phyloP scores from a whole-genome alignment of 2,888 invertebrate species.

The Tanypteryx hageni region DNA sequence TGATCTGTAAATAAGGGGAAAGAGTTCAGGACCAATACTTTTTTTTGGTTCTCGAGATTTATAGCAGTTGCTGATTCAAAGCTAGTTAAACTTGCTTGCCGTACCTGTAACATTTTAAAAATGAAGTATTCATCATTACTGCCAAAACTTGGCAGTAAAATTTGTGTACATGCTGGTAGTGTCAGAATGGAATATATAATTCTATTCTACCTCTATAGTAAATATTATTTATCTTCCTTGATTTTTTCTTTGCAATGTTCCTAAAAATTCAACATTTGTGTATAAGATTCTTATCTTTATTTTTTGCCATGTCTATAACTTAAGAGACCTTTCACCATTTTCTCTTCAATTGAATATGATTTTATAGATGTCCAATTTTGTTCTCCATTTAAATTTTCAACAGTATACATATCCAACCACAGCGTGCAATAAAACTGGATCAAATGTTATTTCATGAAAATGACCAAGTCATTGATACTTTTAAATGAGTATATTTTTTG shows the following conservation, averaged over 20 bases:
- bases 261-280: not conserved
- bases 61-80: constrained; percentile 31
- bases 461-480: not conserved
- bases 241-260: not conserved
- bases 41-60: constrained; percentile 33
- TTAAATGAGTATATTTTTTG: not conserved
- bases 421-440: not conserved
- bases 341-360: no score
- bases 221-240: constrained; percentile 27
- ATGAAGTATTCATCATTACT: not conserved
- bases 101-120: constrained; percentile 50
- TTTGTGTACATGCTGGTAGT: constrained; percentile 55
- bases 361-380: not conserved
- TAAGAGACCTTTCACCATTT: no score
- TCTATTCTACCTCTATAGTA: constrained; percentile 46
- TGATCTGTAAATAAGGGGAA: constrained; percentile 42
- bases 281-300: not conserved
- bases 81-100: constrained; percentile 50
- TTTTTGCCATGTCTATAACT: not conserved
- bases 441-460: not conserved
- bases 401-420: constrained; percentile 19
- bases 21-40: constrained; percentile 31
- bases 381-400: not conserved
- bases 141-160: not conserved
- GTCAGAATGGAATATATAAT: constrained; percentile 15